Percentiles rank a stretch among this genome's conserved stretches.
phyloP scores from a whole-genome alignment of 2,888 invertebrate genomes.

The Tenthredo mesomela region DNA sequence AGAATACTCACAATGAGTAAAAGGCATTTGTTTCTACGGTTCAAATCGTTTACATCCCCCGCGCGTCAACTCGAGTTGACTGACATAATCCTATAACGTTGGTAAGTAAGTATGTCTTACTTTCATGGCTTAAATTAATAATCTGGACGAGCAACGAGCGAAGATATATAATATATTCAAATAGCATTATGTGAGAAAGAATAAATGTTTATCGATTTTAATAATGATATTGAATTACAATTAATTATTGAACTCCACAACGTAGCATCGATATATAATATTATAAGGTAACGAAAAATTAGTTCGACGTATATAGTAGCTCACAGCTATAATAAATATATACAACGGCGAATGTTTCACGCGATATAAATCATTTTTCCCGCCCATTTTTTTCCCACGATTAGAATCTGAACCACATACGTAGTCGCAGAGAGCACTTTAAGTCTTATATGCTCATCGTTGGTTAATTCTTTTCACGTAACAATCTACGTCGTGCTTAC shows the following conservation, averaged over 20 bases:
- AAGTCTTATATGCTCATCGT: constrained; percentile 34
- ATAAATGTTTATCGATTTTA: background rate
- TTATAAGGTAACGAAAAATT: background rate
- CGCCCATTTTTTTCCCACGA: constrained; percentile 49
- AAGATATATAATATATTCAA: background rate
- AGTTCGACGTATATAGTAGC: too few species aligned
- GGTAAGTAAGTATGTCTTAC: background rate
- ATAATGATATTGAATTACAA: background rate
- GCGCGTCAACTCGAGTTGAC: constrained; percentile 20
- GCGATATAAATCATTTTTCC: constrained; percentile 51
- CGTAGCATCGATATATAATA: background rate
- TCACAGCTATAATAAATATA: too few species aligned
- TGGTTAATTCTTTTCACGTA: constrained; percentile 44
- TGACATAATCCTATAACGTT: constrained; percentile 1
- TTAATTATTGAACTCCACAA: background rate
- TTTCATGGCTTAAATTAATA: background rate
- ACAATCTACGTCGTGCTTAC: constrained; percentile 31
- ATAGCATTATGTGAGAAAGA: too few species aligned
- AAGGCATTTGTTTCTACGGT: constrained; percentile 43
- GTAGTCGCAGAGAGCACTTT: background rate
- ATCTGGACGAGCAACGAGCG: background rate
- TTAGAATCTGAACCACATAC: constrained; percentile 45
- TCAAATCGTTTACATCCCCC: constrained; percentile 40
- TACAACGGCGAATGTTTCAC: constrained; percentile 18
- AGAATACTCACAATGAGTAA: constrained; percentile 44